Base-by-base conservation (phyloP, 2,888 invertebrate genomes). In the Hypena proboscidalis region DNA sequence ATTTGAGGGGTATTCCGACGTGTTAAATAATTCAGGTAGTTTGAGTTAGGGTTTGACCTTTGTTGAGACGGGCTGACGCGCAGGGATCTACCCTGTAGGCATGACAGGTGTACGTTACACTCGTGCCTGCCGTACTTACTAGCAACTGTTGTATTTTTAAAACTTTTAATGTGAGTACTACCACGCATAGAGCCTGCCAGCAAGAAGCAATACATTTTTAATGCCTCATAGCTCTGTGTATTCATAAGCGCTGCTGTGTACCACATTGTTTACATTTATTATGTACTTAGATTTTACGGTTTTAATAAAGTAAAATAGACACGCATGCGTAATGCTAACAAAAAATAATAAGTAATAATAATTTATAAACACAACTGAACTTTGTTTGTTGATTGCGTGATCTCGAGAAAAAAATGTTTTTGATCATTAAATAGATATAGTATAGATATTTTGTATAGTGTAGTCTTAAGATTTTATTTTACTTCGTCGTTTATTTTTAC, bases 1-100 rank as follows among this genome's bases (percentile, higher is more conserved):
- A 66, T 72, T 77, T 67, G 53, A 57, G 67, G 66, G 58, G 56
- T 67, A 48, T 55, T 58, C 63, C 42, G 59, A 53, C 58, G 38
- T 50, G 53, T 49, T 78, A 57, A 77, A 80, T 70, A 77, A 80
- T 79, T 80, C 69, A 75, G 66, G 65, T 67, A 49, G 58, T 50
- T 61, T 50, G 56, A 54, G 58, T 66, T 68, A 62, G 63, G 63
- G 68, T 52, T 69, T 67, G 72, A 76, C 74, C 77, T 79, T 67
- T 70, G 61, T 71, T 70, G 64, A 65, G 58, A 58, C 41, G 41
- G 58, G 48, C 49, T 60, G 53, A 62, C 57, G 53, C 48, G 51
- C 34, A 35, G 54, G 46, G 57, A 53, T 51, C 42, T 43, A 30
- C 49, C 43, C 56, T 34, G 48, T 32, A 48, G 38, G 36, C 38